These are phyloP conservation scores for Helobdella robusta DNA, from an alignment of 2,888 invertebrate genomes.

Conservation along the genomic window DNA sequence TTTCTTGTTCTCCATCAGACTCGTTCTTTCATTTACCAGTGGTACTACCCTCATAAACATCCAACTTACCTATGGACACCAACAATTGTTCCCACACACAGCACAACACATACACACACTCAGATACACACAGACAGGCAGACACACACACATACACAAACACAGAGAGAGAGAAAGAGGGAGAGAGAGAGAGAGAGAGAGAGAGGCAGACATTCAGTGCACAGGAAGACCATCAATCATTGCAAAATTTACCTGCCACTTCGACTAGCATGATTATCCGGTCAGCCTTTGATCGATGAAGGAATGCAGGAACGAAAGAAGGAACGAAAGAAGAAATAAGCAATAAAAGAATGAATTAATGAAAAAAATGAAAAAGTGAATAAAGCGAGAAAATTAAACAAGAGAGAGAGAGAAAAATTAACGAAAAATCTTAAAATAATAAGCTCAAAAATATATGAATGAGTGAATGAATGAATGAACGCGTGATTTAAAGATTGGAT, in stretches of 20 bases:
- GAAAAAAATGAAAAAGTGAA: background rate
- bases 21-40: too few relatives aligned
- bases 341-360: background rate
- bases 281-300: slow-evolving; percentile 13
- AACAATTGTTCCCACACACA: too few relatives aligned
- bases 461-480: too few relatives aligned
- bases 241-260: slow-evolving; percentile 21
- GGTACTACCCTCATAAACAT: too few relatives aligned
- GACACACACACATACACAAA: too few relatives aligned
- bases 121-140: too few relatives aligned
- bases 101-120: too few relatives aligned
- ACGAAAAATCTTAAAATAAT: background rate
- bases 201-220: background rate
- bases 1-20: too few relatives aligned
- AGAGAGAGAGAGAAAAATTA: background rate
- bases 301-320: background rate
- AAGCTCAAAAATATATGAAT: background rate
- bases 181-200: background rate
- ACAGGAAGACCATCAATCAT: slow-evolving; percentile 16
- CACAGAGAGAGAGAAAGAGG: background rate
- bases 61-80: too few relatives aligned
- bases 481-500: too few relatives aligned
- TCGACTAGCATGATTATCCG: slow-evolving; percentile 15
- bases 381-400: background rate
- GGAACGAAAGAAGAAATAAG: background rate